Evolutionary conservation across 2,888 invertebrate species (phyloP).

Genomic region (Ectemnius cavifrons): DNA sequence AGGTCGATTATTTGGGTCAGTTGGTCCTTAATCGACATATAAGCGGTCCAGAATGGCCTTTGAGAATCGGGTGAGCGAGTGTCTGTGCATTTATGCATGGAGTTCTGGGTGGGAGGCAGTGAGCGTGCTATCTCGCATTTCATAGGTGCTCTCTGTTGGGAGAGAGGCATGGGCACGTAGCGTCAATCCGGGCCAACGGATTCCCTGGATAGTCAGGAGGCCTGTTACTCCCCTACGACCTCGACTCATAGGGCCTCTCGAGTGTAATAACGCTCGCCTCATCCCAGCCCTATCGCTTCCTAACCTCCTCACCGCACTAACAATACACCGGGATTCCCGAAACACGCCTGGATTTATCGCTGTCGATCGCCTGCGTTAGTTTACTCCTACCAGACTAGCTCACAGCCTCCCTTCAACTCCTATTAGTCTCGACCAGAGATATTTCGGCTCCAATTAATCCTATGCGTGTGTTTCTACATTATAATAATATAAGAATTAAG

Average conservation of each 20-base stretch:
- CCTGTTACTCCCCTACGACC: slow-evolving; percentile 22
- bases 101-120: slow-evolving; percentile 30
- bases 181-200: slow-evolving; percentile 55
- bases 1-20: slow-evolving; percentile 49
- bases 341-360: slow-evolving; percentile 11
- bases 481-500: no score
- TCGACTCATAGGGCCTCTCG: slow-evolving; percentile 39
- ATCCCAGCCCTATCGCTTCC: slow-evolving; percentile 8
- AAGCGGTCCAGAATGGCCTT: slow-evolving; percentile 47
- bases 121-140: slow-evolving; percentile 58
- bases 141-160: slow-evolving; percentile 49
- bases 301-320: slow-evolving; percentile 22
- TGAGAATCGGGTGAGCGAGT: slow-evolving; percentile 33
- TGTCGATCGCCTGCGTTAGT: background rate
- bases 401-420: no score
- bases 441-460: no score
- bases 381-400: no score
- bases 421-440: no score
- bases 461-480: no score
- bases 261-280: slow-evolving; percentile 47
- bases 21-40: slow-evolving; percentile 56
- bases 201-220: slow-evolving; percentile 50
- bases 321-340: slow-evolving; percentile 26
- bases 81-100: slow-evolving; percentile 54
- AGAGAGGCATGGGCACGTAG: slow-evolving; percentile 51